Evolutionary conservation across 2,797 vertebrate genomes (phyloP), one percentile per base, ranked within the genome.

Genomic region (Cynopterus sphinx): DNA sequence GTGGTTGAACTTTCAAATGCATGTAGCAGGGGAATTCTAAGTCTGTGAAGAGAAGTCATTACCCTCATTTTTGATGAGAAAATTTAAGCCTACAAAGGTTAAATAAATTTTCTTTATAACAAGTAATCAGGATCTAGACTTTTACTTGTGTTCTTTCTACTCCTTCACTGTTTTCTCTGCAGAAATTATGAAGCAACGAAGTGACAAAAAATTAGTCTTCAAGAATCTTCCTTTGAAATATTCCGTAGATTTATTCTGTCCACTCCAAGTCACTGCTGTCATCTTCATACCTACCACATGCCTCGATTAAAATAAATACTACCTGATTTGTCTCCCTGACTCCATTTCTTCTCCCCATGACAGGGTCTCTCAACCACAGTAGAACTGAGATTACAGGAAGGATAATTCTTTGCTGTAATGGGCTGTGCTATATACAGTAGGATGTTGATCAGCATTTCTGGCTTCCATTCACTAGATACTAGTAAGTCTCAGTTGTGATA

Each of bases 31-130:
- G 28, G 43, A n/a, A 82, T 49, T 78, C 36, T 16, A 75, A 71
- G 2, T 65, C 36, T 73, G 11, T 43, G 68, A 95, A 88, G 49
- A 83, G 88, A 91, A 94, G 12, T 68, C 46, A 83, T n/a, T 59
- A 49, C 0, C 4, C 43, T 70, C 57, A 9, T 24, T 91, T 70
- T 57, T 67, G 10, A 87, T 78, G 4, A 91, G 33, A 92, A 95
- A 70, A 96, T 33, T 43, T 51, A 83, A 85, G 28, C 21, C 74
- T 74, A 71, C 36, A 74, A 83, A 86, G n/a, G 36, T 49, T 79
- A 92, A 77, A 28, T 82, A 78, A 87, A 77, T 39, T 73, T 46
- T 92, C 24, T 90, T 96, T 70, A 71, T 83, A 59, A 88, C 46
- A 93, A 59, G 4, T n/a, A 90, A 81, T 2, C 15, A 79, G 41